These are phyloP conservation scores for Drosophila siamana DNA, from an alignment of 2,888 invertebrate genomes.

Conservation along the genomic window DNA sequence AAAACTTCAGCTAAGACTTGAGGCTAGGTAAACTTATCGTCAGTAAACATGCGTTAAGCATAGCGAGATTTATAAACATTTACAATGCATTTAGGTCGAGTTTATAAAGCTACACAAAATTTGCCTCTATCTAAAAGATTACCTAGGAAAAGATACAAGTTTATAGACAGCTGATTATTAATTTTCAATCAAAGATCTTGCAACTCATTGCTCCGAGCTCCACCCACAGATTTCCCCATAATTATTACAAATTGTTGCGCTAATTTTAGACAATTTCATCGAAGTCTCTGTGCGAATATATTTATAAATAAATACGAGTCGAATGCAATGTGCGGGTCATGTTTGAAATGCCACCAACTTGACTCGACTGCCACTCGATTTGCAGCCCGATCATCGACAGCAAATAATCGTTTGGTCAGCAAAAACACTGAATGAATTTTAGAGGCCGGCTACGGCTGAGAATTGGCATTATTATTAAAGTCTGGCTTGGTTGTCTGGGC, in stretches of 20 bases:
- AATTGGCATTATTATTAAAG: constrained; percentile 17
- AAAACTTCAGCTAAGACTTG: constrained; percentile 1
- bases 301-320: constrained; percentile 5
- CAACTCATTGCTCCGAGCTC: too few species aligned
- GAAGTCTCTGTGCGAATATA: not conserved
- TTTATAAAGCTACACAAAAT: too few species aligned
- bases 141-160: too few species aligned
- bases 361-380: not conserved
- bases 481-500: not conserved
- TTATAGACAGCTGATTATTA: too few species aligned
- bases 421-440: constrained; percentile 46
- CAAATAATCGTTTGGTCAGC: constrained; percentile 53
- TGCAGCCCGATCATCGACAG: constrained; percentile 17
- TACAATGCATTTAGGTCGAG: not conserved
- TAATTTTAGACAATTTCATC: not conserved
- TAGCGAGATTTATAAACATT: constrained; percentile 6
- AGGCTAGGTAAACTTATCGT: constrained; percentile 1
- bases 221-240: too few species aligned
- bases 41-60: too few species aligned
- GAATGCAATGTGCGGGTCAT: constrained; percentile 16
- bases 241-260: not conserved
- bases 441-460: constrained; percentile 34
- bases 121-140: too few species aligned
- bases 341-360: constrained; percentile 20
- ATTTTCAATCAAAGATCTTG: too few species aligned